Conservation (phyloP, 2,888 invertebrate species). For the Keiferia lycopersicella region DNA sequence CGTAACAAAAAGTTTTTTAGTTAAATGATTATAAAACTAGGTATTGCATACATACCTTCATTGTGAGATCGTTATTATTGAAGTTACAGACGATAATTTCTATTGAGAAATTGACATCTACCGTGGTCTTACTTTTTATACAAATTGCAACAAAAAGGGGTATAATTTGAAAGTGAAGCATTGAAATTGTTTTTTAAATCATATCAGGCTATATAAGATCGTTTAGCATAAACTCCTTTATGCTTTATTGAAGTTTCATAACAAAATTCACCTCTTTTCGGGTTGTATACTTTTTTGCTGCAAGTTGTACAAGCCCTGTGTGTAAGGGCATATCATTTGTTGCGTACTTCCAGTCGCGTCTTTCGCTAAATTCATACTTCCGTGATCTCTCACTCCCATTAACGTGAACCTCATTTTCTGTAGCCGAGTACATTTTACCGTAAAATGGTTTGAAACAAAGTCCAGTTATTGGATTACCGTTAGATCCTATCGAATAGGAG, state of each 20-base stretch:
- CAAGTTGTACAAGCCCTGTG: neutral
- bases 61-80: neutral
- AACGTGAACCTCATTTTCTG: conserved; percentile 65
- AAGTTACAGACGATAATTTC: neutral
- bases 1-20: neutral
- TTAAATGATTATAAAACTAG: neutral
- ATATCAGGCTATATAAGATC: no score
- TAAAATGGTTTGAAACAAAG: conserved; percentile 18
- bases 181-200: no score
- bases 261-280: no score
- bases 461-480: neutral
- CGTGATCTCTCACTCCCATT: conserved; percentile 60
- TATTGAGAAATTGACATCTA: neutral
- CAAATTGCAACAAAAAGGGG: neutral
- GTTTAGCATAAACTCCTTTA: no score
- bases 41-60: neutral
- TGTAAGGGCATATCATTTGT: conserved; percentile 45
- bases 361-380: conserved; percentile 58
- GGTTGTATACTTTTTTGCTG: no score
- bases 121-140: neutral
- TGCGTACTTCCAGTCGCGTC: conserved; percentile 56
- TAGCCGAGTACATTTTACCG: conserved; percentile 41
- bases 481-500: neutral
- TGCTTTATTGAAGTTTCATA: no score
- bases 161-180: no score